Evolutionary conservation across 1,140 invertebrate genomes (phyloP), one percentile per base, ranked within the genome.

Genomic region (Propsilocerus akamusi): DNA sequence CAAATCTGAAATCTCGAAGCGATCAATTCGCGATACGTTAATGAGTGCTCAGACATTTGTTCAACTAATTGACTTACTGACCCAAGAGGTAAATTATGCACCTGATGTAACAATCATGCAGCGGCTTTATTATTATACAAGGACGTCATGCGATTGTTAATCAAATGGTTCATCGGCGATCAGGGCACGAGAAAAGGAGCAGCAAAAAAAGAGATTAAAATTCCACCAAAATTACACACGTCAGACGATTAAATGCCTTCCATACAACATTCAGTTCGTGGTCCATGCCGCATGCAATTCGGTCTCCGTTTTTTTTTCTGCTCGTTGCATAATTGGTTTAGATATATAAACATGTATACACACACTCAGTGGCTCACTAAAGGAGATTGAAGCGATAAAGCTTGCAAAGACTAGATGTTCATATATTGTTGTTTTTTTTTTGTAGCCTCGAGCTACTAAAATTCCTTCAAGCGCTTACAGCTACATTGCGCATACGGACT

Each of bases 141-240:
- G 14, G 22, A 20, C 34, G 22, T 20, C 34, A 41, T 41, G 34
- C 34, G 34, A 41, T 41, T 41, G 34, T 41, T 41, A 41, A 41
- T 41, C 34, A 41, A 41, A 41, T 41, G 34, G 14, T 30, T 30
- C 14, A 12, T 30, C 14, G 28, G 10, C 14, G 28, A 10, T 30
- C 28, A 30, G 11, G 34, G 34, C 14, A 41, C 34, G 34, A 14
- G 22, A 41, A 41, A 41, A 41, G 22, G 34, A 17, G 34, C 34
- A 41, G 34, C 34, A 41, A 41, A n/a, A n/a, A n/a, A n/a, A 41
- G 34, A 41, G 34, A 41, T 41, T 41, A 41, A 41, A 41, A 41
- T 41, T 41, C 34, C 34, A 41, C 14, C 34, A 17, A 41, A 41
- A 41, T 41, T 41, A 41, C 34, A 41, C 34, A 41, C 34, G 34